A percentile compares a stretch with the other conserved stretches of the same genome.
Conservation (phyloP, 2,113 vertebrate genomes). For the Tragelaphus imberbis region DNA sequence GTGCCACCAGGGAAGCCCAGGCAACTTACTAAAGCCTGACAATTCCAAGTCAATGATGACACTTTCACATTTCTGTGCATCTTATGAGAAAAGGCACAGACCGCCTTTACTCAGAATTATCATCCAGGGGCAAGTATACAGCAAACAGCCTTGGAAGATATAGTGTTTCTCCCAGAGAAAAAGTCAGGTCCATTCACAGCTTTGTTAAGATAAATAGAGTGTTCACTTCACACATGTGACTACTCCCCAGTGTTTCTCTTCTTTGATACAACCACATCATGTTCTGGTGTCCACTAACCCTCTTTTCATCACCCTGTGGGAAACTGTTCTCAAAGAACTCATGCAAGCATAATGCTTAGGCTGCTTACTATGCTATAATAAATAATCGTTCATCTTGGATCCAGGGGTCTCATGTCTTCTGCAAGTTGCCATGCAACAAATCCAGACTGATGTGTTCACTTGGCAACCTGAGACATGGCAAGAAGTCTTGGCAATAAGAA, state of each 20-base stretch:
- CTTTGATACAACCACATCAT: neutral
- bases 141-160: neutral
- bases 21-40: neutral
- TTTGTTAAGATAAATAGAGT: neutral
- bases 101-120: neutral
- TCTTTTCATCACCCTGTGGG: neutral
- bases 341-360: neutral
- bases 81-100: neutral
- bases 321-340: neutral
- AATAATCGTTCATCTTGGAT: neutral
- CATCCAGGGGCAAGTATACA: neutral
- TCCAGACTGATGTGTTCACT: neutral
- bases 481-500: neutral
- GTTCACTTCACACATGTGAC: neutral
- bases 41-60: neutral
- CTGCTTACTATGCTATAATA: neutral
- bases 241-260: neutral
- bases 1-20: neutral
- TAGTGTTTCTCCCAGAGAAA: neutral
- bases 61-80: neutral
- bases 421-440: neutral
- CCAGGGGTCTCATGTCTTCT: neutral
- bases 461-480: neutral
- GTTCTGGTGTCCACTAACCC: rapidly evolving
- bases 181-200: neutral